Base-by-base conservation (phyloP, 1,140 invertebrate genomes). In the Plutomurus gul region DNA sequence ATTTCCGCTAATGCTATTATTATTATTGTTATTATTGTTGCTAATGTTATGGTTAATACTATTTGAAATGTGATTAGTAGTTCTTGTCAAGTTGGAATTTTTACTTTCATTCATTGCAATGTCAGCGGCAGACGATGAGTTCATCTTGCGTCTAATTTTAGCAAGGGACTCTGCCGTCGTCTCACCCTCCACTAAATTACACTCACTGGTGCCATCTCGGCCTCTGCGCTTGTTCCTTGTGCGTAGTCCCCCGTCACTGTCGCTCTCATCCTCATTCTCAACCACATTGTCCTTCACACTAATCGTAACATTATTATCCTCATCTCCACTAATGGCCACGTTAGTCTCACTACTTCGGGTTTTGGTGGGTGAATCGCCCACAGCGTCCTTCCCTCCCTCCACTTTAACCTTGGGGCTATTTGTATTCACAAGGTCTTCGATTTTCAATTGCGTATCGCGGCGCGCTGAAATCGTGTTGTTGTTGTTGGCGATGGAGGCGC, bases 1-100 rank as follows among this genome's bases (percentile, higher is more conserved):
- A 27, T 73, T 78, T n/a, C 30, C 60, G 51, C 13, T 51, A 51
- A 51, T 78, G 22, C 36, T 78, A 72, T 78, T 78, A 37, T 78
- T 78, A 33, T 78, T 78, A 46, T 43, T 78, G 37, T 73, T 78
- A 72, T 18, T 76, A 22, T 76, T 39, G 40, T 56, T 51, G 18
- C 22, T 76, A 18, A 22, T 37, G 11, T 25, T 39, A 30, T 27
- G 22, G 22, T 70, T 70, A 10, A 70, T 10, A n/a, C n/a, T 43
- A 43, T 10, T 10, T 43, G 40, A 43, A 10, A 43, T 65, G 13
- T 27, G 27, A 65, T 65, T 65, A 36, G n/a, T n/a, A n/a, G n/a
- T 73, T 27, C 40, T 20, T 40, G 71, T 27, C 40, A 72, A 13
- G n/a, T 33, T 8, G 36, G n/a, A 16, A 73, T 40, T 73, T 73